Conservation (phyloP, 1,140 invertebrate species). For the Cotesia chilonis region DNA sequence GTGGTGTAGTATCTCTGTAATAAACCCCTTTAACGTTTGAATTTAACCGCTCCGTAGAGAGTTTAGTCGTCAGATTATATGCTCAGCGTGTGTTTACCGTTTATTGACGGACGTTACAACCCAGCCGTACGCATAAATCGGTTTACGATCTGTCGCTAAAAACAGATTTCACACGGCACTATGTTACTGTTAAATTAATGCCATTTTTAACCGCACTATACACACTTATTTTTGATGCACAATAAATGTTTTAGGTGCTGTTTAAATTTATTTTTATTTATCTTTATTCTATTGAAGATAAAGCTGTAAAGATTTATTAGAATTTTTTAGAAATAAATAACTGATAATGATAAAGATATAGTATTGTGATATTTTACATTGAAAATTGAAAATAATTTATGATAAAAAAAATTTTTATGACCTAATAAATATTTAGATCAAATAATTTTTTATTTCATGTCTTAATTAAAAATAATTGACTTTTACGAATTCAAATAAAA, state of each 20-base stretch:
- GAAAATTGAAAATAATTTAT: too few species aligned
- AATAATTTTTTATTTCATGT: too few species aligned
- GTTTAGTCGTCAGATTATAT: slow-evolving; percentile 37
- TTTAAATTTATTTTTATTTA: neutral
- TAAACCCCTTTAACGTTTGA: slow-evolving; percentile 61
- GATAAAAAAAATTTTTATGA: too few species aligned
- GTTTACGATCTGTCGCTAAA: slow-evolving; percentile 66
- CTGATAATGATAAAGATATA: too few species aligned
- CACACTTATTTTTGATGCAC: slow-evolving; percentile 21
- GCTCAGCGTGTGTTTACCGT: slow-evolving; percentile 56
- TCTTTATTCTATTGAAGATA: too few species aligned
- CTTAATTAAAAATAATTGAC: too few species aligned
- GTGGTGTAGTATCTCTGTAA: slow-evolving; percentile 45
- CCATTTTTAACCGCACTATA: slow-evolving; percentile 23
- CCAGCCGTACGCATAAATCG: slow-evolving; percentile 61
- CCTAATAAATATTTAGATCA: too few species aligned
- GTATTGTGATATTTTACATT: too few species aligned
- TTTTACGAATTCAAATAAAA: neutral
- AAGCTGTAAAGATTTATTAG: too few species aligned
- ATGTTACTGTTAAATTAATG: slow-evolving; percentile 36
- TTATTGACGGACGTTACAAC: slow-evolving; percentile 62
- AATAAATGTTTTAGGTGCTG: slow-evolving; percentile 10
- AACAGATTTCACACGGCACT: slow-evolving; percentile 62
- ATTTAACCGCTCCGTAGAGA: slow-evolving; percentile 44
- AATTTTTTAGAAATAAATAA: too few species aligned